Conservation (phyloP, 2,888 invertebrate species). For the Orchesella flavescens region DNA sequence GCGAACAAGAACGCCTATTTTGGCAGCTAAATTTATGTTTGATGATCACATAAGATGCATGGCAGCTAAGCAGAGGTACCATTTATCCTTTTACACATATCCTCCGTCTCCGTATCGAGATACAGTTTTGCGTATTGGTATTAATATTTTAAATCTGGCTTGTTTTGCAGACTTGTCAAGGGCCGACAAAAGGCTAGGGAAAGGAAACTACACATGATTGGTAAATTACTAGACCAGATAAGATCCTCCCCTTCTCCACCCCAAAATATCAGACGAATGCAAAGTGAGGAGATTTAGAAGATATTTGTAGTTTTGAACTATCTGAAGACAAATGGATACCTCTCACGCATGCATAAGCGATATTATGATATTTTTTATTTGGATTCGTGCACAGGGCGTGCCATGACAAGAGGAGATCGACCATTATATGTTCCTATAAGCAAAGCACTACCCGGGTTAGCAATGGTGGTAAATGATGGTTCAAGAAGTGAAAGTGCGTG, state of each 20-base stretch:
- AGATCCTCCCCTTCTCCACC: constrained; percentile 73
- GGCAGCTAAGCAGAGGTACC: constrained; percentile 97
- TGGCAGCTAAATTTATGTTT: constrained; percentile 94
- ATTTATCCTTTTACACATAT: constrained; percentile 45
- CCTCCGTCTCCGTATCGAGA: not conserved
- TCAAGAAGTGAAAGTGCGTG: constrained; percentile 59
- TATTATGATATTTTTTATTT: constrained; percentile 9
- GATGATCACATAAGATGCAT: constrained; percentile 99
- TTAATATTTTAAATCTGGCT: not conserved
- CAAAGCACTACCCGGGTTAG: constrained; percentile 70
- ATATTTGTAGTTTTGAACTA: not conserved
- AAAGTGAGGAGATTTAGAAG: constrained; percentile 43
- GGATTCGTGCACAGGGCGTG: constrained; percentile 42
- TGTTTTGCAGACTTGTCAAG: constrained; percentile 76
- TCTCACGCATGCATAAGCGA: not conserved
- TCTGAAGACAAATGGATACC: not conserved
- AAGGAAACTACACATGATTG: constrained; percentile 97
- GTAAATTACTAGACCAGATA: constrained; percentile 87
- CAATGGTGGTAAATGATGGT: constrained; percentile 66
- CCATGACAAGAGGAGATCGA: constrained; percentile 57
- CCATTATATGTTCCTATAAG: constrained; percentile 67
- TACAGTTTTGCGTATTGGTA: not conserved
- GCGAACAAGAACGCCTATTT: constrained; percentile 80
- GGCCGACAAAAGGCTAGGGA: constrained; percentile 95
- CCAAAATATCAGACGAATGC: constrained; percentile 65